A percentile compares a stretch with the other conserved stretches of the same genome.
These are phyloP conservation scores for Frieseomelitta varia DNA, from an alignment of 1,140 invertebrate genomes.

Conservation along the genomic window DNA sequence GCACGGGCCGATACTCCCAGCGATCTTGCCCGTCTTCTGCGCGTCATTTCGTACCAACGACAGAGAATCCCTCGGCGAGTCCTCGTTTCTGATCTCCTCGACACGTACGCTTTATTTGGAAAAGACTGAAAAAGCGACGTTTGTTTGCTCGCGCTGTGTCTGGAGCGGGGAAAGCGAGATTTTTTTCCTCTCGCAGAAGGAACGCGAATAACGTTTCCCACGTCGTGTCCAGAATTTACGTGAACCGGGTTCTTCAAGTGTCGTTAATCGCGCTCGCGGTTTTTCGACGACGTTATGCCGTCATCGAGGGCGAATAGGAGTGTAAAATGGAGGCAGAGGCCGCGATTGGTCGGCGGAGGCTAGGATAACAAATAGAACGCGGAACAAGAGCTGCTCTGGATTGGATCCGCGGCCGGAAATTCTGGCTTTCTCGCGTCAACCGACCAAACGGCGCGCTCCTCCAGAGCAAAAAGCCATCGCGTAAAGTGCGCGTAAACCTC, in stretches of 20 bases:
- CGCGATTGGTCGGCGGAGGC: slow-evolving; percentile 21
- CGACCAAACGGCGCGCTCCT: slow-evolving; percentile 45
- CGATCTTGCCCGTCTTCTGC: background rate
- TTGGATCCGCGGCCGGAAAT: slow-evolving; percentile 66
- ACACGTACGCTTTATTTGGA: background rate
- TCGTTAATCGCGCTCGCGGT: slow-evolving; percentile 26
- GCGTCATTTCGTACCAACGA: background rate
- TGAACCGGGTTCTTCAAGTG: slow-evolving; percentile 28
- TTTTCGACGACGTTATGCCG: background rate
- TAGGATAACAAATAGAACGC: slow-evolving; percentile 60
- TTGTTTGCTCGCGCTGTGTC: slow-evolving; percentile 22
- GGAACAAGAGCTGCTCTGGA: slow-evolving; percentile 58
- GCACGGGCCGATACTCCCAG: background rate
- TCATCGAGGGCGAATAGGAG: background rate
- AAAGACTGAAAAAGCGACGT: slow-evolving; percentile 38
- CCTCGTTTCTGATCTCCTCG: background rate
- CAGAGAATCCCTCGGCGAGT: no score
- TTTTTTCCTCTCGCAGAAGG: background rate
- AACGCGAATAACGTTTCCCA: slow-evolving; percentile 41
- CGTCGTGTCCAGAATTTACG: slow-evolving; percentile 51
- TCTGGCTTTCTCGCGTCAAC: slow-evolving; percentile 56
- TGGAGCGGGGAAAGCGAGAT: background rate
- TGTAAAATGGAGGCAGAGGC: background rate
- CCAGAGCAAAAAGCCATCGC: slow-evolving; percentile 66
- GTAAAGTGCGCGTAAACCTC: slow-evolving; percentile 53